Conservation (phyloP, 2,113 vertebrate species). For the Prunella fulvescens region DNA sequence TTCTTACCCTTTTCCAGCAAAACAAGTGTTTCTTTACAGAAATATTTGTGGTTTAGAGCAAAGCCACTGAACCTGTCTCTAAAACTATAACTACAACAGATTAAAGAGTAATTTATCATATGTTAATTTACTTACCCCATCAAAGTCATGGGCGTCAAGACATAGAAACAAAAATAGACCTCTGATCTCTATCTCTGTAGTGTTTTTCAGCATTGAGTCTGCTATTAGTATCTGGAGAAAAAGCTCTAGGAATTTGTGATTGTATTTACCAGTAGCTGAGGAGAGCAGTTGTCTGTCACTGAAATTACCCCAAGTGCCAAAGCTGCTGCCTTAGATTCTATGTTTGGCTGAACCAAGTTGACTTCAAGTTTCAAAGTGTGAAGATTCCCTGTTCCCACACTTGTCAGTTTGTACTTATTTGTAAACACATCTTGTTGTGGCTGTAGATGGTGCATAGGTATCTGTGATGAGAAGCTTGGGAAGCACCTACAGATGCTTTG, state of each 20-base stretch:
- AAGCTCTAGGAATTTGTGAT: background rate
- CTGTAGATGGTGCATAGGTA: background rate
- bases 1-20: conserved; percentile 4
- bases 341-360: background rate
- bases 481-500: background rate
- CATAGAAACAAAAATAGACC: conserved; percentile 14
- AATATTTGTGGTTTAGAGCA: conserved; percentile 4
- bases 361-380: background rate
- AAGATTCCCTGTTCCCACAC: background rate
- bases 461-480: background rate
- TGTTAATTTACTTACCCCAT: conserved; percentile 23
- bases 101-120: conserved; percentile 49
- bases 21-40: conserved; percentile 21
- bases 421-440: background rate
- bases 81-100: background rate
- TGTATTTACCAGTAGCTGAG: background rate
- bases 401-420: background rate
- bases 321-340: background rate
- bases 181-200: conserved; percentile 40
- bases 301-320: background rate
- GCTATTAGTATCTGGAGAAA: background rate
- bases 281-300: background rate
- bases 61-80: conserved; percentile 10
- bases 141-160: conserved; percentile 17
- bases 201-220: background rate